A percentile compares a stretch with the other conserved stretches of the same genome.
Evolutionary conservation across 2,113 vertebrate genomes (phyloP).

Genomic region (Callorhinus ursinus): DNA sequence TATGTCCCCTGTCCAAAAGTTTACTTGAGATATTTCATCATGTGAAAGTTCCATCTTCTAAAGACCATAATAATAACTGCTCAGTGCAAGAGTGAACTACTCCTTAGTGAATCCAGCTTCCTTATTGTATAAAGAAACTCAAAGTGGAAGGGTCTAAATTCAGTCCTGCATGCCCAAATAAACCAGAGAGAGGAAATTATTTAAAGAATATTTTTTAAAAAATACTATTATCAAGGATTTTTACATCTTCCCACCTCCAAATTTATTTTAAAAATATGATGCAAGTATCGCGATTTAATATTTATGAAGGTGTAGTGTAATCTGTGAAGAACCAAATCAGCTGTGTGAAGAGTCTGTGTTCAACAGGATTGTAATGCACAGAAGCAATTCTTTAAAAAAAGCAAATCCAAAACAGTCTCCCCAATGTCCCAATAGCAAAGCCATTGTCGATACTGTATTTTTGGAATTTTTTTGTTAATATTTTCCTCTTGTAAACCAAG

Average conservation of each 20-base stretch:
- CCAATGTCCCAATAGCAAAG: background rate
- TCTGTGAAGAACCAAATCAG: constrained; percentile 46
- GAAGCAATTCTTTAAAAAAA: background rate
- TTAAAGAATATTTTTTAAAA: background rate
- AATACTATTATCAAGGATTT: background rate
- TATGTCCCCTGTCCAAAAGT: background rate
- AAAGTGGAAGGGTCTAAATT: background rate
- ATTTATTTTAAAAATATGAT: constrained; percentile 42
- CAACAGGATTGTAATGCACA: background rate
- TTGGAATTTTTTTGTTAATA: background rate
- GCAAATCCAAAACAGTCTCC: background rate
- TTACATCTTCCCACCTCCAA: background rate
- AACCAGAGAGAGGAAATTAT: background rate
- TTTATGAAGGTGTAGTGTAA: background rate
- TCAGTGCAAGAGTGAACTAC: background rate
- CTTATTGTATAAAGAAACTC: background rate
- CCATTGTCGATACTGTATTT: background rate
- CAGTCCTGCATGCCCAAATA: background rate
- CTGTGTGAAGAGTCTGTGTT: background rate
- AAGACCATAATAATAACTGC: background rate
- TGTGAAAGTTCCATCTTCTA: background rate
- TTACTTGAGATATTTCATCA: background rate
- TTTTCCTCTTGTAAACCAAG: background rate
- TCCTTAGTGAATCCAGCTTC: background rate
- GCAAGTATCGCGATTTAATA: background rate